Evolutionary conservation across 30 jellyfish, hydroid and myxozoan species (phyloP).

Genomic region (Cassiopea xamachana): DNA sequence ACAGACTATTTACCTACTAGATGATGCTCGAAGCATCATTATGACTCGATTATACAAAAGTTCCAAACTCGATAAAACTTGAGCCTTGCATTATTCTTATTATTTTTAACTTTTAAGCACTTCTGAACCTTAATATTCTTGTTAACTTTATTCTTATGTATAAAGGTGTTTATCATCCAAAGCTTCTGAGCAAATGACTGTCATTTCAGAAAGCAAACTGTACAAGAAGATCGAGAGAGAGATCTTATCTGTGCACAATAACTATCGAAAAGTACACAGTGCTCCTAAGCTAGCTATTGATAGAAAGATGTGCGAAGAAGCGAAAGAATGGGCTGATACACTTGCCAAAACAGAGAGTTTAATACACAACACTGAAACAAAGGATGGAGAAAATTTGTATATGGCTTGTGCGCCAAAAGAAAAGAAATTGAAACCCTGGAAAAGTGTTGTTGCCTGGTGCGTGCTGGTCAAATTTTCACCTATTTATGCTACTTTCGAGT

Average conservation of each 20-base stretch:
- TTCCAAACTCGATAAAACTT: too few relatives aligned
- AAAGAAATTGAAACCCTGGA: slow-evolving; percentile 62
- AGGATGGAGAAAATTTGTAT: slow-evolving; percentile 86
- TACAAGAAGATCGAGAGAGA: slow-evolving; percentile 40
- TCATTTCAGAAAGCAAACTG: slow-evolving; percentile 4
- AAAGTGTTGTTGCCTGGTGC: slow-evolving; percentile 67
- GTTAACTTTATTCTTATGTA: too few relatives aligned
- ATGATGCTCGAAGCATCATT: too few relatives aligned
- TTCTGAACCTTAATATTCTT: too few relatives aligned
- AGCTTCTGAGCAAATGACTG: background rate
- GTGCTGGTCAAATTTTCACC: background rate
- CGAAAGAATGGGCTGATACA: slow-evolving; percentile 62
- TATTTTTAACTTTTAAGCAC: too few relatives aligned
- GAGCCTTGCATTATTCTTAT: too few relatives aligned
- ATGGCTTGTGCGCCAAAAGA: slow-evolving; percentile 82
- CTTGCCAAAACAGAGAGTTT: slow-evolving; percentile 61
- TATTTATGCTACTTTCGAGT: too few relatives aligned
- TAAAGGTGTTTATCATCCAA: background rate
- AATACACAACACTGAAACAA: slow-evolving; percentile 60
- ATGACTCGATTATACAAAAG: too few relatives aligned
- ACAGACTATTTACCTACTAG: too few relatives aligned
- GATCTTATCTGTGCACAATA: slow-evolving; percentile 73
- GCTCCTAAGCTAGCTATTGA: slow-evolving; percentile 68
- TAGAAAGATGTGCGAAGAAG: slow-evolving; percentile 59
- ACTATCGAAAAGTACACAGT: slow-evolving; percentile 82